Evolutionary conservation across 1,140 invertebrate species (phyloP).

Genomic region (Ridgeia piscesae): DNA sequence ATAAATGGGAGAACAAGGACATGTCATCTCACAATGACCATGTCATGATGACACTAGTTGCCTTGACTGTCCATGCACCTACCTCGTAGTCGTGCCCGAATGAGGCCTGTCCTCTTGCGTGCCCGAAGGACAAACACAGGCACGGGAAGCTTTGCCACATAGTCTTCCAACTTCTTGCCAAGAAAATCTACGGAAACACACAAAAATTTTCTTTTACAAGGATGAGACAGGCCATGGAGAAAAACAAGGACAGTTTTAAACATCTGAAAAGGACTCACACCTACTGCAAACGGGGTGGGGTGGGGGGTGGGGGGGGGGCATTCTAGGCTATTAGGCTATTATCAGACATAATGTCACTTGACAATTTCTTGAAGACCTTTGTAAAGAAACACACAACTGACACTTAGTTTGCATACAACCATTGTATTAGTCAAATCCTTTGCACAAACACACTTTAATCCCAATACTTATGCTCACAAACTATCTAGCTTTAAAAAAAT

Average conservation of each 20-base stretch:
- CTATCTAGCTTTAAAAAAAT: not conserved
- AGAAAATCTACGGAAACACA: constrained; percentile 74
- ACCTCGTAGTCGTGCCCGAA: constrained; percentile 86
- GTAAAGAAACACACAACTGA: no score
- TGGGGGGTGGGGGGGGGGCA: no score
- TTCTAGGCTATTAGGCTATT: no score
- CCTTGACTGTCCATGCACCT: not conserved
- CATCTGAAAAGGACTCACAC: no score
- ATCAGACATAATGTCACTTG: no score
- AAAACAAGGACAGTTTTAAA: no score
- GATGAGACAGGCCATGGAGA: not conserved
- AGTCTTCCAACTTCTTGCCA: constrained; percentile 84
- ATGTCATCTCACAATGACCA: no score
- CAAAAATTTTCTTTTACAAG: not conserved
- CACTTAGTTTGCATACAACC: no score
- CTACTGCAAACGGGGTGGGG: no score
- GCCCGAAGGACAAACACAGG: constrained; percentile 77
- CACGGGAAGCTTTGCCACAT: constrained; percentile 81
- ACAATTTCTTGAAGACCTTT: no score
- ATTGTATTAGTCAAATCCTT: no score
- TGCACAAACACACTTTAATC: no score
- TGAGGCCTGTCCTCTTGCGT: constrained; percentile 86
- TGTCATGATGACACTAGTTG: not conserved
- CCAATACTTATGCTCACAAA: not conserved
- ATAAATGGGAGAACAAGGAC: not conserved